These are phyloP conservation scores for Hydractinia echinata DNA, from an alignment of 30 jellyfish, hydroid and myxozoan genomes.

Conservation along the genomic window DNA sequence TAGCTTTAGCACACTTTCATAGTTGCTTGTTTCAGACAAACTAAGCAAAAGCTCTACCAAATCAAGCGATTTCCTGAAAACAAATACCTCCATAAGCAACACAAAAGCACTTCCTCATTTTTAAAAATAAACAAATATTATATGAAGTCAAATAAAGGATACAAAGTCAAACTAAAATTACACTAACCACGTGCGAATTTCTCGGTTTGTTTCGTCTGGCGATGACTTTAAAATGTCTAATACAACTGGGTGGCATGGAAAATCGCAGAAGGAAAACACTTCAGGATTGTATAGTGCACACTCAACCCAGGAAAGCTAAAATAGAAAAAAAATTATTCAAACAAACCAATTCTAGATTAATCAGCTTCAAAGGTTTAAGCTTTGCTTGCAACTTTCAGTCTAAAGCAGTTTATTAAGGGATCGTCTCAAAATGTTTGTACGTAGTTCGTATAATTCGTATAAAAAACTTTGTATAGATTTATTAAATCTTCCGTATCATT, in stretches of 20 bases:
- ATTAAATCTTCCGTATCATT: too few species aligned
- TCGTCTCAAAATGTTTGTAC: too few species aligned
- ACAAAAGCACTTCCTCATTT: neutral
- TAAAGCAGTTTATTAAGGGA: too few species aligned
- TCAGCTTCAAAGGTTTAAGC: too few species aligned
- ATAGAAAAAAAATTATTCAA: neutral
- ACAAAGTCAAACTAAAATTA: neutral
- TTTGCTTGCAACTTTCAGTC: too few species aligned
- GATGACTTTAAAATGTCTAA: conserved; percentile 73
- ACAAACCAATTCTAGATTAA: neutral
- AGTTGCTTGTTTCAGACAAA: conserved; percentile 75
- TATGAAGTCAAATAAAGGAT: neutral
- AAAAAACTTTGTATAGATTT: too few species aligned
- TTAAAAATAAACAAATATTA: too few species aligned
- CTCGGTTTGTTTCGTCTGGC: conserved; percentile 87
- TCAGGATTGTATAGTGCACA: conserved; percentile 57
- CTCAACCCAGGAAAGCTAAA: conserved; percentile 86
- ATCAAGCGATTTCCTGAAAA: conserved; percentile 77
- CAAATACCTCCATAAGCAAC: neutral
- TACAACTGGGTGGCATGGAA: conserved; percentile 67
- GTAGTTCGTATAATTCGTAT: too few species aligned
- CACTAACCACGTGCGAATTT: conserved; percentile 74
- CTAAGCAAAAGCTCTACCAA: conserved; percentile 63
- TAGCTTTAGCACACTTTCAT: conserved; percentile 75
- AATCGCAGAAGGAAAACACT: conserved; percentile 79